phyloP scores from a whole-genome alignment of 2,797 vertebrate genomes.

The Anabacerthia variegaticeps region DNA sequence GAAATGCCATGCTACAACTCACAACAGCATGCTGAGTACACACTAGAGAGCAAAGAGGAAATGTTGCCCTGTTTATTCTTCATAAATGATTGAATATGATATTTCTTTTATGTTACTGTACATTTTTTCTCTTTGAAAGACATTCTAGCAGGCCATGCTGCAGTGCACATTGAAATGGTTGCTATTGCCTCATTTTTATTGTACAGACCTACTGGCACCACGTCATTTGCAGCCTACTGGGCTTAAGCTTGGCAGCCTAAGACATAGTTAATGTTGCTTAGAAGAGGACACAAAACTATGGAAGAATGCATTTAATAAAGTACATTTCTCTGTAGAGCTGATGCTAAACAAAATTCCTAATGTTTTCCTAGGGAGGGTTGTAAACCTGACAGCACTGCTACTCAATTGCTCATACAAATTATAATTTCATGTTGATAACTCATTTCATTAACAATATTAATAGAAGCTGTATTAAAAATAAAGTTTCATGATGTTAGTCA shows the following conservation, averaged over 20 bases:
- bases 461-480: not conserved
- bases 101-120: not conserved
- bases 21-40: not conserved
- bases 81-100: not conserved
- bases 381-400: not conserved
- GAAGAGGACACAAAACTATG: not conserved
- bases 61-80: conserved; percentile 31
- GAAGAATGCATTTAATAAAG: not conserved
- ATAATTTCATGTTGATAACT: not conserved
- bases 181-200: not conserved
- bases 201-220: not conserved
- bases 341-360: not conserved
- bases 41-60: not conserved
- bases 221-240: not conserved
- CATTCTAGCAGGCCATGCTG: not conserved
- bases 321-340: not conserved
- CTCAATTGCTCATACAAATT: not conserved
- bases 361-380: not conserved
- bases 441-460: not conserved
- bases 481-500: not conserved
- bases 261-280: not conserved
- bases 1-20: not conserved
- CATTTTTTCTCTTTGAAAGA: conserved; percentile 6
- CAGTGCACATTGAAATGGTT: not conserved
- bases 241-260: not conserved